Evolutionary conservation across 2,113 vertebrate species (phyloP).

Genomic region (Athene cunicularia): DNA sequence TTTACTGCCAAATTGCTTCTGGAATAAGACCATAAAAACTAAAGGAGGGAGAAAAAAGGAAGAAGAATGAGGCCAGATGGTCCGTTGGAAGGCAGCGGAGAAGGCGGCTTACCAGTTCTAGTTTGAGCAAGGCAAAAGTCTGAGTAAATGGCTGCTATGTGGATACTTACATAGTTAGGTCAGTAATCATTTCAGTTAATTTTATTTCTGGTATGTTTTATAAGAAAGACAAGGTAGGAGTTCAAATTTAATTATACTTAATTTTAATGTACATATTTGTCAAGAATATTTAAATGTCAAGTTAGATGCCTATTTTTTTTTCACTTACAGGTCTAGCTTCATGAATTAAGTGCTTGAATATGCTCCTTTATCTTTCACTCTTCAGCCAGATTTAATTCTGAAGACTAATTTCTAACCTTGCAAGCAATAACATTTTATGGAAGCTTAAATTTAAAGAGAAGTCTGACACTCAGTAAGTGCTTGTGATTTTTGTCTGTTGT

Average conservation of each 20-base stretch:
- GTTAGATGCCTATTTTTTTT: neutral
- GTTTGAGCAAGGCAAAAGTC: neutral
- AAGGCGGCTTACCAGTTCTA: neutral
- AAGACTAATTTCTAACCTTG: neutral
- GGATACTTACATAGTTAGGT: neutral
- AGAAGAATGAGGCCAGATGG: neutral
- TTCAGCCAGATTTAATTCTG: neutral
- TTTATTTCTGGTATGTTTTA: neutral
- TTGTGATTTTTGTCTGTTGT: neutral
- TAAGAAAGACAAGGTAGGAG: neutral
- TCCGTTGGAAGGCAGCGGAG: neutral
- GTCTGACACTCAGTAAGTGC: neutral
- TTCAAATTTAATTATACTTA: neutral
- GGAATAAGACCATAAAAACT: neutral
- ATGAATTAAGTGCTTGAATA: neutral
- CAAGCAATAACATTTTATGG: neutral
- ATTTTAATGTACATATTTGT: neutral
- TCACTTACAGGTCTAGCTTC: neutral
- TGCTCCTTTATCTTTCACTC: neutral
- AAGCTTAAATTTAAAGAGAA: neutral
- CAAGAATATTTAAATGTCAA: neutral
- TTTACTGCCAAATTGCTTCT: neutral
- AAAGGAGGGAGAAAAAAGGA: neutral
- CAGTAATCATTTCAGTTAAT: neutral
- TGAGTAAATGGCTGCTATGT: neutral